Percentiles rank a stretch among this genome's conserved stretches.
Evolutionary conservation across 1,140 invertebrate species (phyloP).

Genomic region (Brachionus asplanchnoidis): DNA sequence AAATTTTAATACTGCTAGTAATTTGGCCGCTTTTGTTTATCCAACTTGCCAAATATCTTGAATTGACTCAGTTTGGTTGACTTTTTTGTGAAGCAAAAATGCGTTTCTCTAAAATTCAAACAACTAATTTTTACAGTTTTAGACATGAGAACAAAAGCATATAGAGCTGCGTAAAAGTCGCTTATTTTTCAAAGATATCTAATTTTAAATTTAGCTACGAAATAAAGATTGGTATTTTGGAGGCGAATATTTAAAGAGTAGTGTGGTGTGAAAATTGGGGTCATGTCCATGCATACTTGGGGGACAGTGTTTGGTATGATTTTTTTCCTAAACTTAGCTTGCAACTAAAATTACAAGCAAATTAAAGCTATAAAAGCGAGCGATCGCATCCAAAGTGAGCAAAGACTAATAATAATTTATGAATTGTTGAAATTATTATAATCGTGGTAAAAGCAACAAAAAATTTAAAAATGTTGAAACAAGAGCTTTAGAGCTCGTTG

Average conservation of each 20-base stretch:
- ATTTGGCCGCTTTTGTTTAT: not conserved
- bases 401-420: conserved; percentile 28
- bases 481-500: not conserved
- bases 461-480: not conserved
- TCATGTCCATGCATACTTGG: not conserved
- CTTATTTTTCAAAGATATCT: not conserved
- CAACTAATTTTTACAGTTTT: not conserved
- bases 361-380: not conserved
- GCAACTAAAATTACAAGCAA: not conserved
- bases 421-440: conserved; percentile 30
- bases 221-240: not conserved
- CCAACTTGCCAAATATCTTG: not conserved
- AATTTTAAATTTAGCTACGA: conserved; percentile 8
- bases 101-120: not conserved
- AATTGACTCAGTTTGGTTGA: not conserved
- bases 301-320: not conserved
- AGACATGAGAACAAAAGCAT: not conserved
- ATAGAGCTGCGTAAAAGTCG: not conserved
- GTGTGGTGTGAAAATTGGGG: not conserved
- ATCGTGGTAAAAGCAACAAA: not conserved
- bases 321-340: not conserved
- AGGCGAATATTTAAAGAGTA: not conserved
- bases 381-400: not conserved
- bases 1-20: not conserved
- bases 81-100: not conserved